Conservation (phyloP, 2,113 vertebrate species). For the Hippotragus niger region DNA sequence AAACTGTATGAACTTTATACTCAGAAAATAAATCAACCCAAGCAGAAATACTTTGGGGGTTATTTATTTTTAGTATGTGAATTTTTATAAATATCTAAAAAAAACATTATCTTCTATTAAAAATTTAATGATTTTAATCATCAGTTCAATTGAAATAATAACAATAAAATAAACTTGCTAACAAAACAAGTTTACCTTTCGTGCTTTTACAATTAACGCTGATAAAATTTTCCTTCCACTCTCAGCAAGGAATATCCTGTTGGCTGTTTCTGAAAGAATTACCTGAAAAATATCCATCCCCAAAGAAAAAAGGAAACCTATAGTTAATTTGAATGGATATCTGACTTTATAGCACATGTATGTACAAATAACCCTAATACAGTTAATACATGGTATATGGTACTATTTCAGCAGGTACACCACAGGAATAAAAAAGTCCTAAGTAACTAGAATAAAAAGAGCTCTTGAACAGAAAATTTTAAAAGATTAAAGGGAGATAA, state of each 20-base stretch:
- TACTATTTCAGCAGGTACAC: not conserved
- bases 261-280: slow-evolving; percentile 90
- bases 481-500: not conserved
- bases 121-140: slow-evolving; percentile 37
- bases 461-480: not conserved
- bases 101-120: not conserved
- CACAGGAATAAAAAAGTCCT: not conserved
- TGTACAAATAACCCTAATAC: not conserved
- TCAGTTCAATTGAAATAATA: not conserved
- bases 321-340: not conserved
- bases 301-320: not conserved
- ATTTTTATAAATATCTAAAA: not conserved
- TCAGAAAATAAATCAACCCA: not conserved
- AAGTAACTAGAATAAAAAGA: not conserved
- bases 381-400: not conserved
- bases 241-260: slow-evolving; percentile 91
- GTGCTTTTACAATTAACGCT: slow-evolving; percentile 91
- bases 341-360: not conserved
- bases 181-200: slow-evolving; percentile 85
- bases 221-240: slow-evolving; percentile 95
- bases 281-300: slow-evolving; percentile 80
- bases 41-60: not conserved
- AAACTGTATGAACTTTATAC: not conserved
- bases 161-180: not conserved
- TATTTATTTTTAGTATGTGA: not conserved